Evolutionary conservation across 2,888 invertebrate species (phyloP).

Genomic region (Drosophila algonquin): DNA sequence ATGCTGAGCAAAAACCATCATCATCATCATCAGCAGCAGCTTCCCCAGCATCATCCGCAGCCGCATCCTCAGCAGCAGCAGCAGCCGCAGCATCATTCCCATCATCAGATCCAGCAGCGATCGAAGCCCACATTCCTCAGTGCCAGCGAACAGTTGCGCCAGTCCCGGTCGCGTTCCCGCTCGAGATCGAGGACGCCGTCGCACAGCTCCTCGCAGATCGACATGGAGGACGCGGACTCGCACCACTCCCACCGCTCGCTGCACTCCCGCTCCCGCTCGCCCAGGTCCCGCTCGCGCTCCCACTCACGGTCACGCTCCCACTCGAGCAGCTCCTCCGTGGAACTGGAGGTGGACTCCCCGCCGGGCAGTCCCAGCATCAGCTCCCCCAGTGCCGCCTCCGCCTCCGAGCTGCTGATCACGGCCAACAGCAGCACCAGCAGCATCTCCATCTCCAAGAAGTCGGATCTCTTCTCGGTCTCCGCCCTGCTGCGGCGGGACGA

Average conservation of each 20-base stretch:
- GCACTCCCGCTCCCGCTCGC: slow-evolving; percentile 71
- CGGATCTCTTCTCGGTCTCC: slow-evolving; percentile 93
- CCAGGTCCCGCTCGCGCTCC: slow-evolving; percentile 67
- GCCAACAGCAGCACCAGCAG: slow-evolving; percentile 77
- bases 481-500: slow-evolving; percentile 92
- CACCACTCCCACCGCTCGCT: slow-evolving; percentile 68
- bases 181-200: slow-evolving; percentile 78
- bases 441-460: slow-evolving; percentile 86
- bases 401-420: slow-evolving; percentile 82
- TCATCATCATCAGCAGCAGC: slow-evolving; percentile 37
- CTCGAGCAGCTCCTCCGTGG: slow-evolving; percentile 86
- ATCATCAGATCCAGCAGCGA: slow-evolving; percentile 2
- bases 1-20: slow-evolving; percentile 82
- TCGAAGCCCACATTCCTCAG: slow-evolving; percentile 86
- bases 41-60: slow-evolving; percentile 47
- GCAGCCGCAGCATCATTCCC: background rate
- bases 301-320: slow-evolving; percentile 69
- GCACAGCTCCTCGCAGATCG: slow-evolving; percentile 76
- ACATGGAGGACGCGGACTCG: slow-evolving; percentile 79
- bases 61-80: slow-evolving; percentile 15
- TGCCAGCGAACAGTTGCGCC: slow-evolving; percentile 74
- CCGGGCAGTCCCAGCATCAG: slow-evolving; percentile 83
- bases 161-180: slow-evolving; percentile 77
- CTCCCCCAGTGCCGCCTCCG: slow-evolving; percentile 75
- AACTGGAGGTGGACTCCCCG: slow-evolving; percentile 91